These are phyloP conservation scores for Harpagifer antarcticus DNA, from an alignment of 2,797 vertebrate genomes.

Conservation along the genomic window DNA sequence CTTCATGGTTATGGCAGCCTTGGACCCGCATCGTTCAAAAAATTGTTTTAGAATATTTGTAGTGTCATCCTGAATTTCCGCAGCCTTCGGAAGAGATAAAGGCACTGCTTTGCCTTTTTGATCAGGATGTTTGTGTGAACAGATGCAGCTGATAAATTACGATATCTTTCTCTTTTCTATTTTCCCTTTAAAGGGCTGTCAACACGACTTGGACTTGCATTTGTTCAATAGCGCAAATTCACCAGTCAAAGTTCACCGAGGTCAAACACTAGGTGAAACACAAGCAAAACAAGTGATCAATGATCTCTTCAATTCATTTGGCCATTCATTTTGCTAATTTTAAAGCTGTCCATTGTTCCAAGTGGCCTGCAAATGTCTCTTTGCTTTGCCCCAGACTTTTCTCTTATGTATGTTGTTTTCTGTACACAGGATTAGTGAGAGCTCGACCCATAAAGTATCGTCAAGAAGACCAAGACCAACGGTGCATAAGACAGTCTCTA, in stretches of 20 bases:
- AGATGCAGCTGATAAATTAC: not conserved
- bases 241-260: not conserved
- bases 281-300: not conserved
- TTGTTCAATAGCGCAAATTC: not conserved
- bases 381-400: not conserved
- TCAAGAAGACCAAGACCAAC: not conserved
- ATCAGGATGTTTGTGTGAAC: not conserved
- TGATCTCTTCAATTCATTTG: not conserved
- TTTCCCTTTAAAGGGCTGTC: too few relatives aligned
- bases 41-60: not conserved
- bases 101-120: not conserved
- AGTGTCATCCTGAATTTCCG: not conserved
- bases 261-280: not conserved
- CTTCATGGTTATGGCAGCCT: not conserved
- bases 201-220: not conserved
- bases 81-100: not conserved
- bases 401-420: not conserved
- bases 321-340: not conserved
- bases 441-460: slow-evolving; percentile 6
- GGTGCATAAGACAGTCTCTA: not conserved
- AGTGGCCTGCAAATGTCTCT: not conserved
- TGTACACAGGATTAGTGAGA: slow-evolving; percentile 11
- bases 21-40: not conserved
- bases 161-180: not conserved
- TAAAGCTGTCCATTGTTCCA: not conserved